Percentiles rank a stretch among this genome's conserved stretches.
These are phyloP conservation scores for Octopus sinensis DNA, from an alignment of 1,140 invertebrate species.

Conservation along the genomic window DNA sequence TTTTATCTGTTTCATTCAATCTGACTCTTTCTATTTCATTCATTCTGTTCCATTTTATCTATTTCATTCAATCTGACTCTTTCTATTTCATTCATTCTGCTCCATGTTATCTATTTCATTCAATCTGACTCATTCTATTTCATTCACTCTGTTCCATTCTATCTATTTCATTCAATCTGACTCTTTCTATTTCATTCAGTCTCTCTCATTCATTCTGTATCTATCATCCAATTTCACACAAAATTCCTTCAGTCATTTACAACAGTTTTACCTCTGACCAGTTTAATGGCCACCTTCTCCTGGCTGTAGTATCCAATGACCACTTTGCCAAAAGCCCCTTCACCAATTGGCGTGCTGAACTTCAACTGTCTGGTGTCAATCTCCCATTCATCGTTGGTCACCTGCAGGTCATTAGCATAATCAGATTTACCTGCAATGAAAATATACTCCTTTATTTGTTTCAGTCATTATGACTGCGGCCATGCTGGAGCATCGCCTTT, in stretches of 20 bases:
- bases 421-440: slow-evolving; percentile 41
- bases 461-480: background rate
- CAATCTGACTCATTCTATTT: no score
- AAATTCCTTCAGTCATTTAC: background rate
- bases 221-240: no score
- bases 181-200: no score
- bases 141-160: no score
- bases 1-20: no score
- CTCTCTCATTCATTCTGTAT: no score
- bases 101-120: no score
- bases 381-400: slow-evolving; percentile 79
- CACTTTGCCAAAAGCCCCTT: slow-evolving; percentile 82
- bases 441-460: background rate
- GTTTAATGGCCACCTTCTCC: slow-evolving; percentile 52
- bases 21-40: no score
- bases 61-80: no score
- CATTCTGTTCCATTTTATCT: no score
- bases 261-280: slow-evolving; percentile 47
- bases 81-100: no score
- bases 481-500: background rate
- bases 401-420: slow-evolving; percentile 47
- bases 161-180: no score
- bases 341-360: slow-evolving; percentile 85
- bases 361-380: slow-evolving; percentile 87
- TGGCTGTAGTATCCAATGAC: slow-evolving; percentile 51